Conservation (phyloP, 2,113 vertebrate species). For the Pituophis catenifer region DNA sequence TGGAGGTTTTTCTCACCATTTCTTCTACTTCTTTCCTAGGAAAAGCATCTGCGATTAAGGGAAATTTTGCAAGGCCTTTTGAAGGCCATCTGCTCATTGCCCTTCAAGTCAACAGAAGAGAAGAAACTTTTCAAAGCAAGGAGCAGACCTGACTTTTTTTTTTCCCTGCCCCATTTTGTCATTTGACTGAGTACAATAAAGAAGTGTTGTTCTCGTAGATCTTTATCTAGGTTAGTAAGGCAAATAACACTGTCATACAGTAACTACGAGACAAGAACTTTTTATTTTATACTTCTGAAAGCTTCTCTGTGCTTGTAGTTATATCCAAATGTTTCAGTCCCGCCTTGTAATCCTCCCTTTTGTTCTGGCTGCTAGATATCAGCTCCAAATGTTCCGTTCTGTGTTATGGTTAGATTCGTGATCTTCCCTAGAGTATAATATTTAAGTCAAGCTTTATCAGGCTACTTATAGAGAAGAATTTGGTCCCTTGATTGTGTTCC, state of each 20-base stretch:
- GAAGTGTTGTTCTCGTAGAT: not conserved
- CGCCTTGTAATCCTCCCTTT: conserved; percentile 7
- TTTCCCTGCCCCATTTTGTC: not conserved
- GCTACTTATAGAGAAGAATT: conserved; percentile 53
- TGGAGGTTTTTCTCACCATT: not conserved
- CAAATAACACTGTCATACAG: not conserved
- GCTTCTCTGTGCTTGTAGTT: not conserved
- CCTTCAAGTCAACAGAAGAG: not conserved
- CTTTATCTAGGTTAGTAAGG: not conserved
- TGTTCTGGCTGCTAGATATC: conserved; percentile 49
- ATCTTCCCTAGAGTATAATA: conserved; percentile 37
- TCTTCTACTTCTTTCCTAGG: not conserved
- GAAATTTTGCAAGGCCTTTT: not conserved
- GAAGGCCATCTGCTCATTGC: not conserved
- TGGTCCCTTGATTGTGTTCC: conserved; percentile 64
- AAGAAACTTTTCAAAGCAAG: not conserved
- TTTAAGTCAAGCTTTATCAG: conserved; percentile 47
- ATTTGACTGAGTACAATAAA: not conserved
- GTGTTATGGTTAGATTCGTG: conserved; percentile 29
- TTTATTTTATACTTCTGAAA: not conserved
- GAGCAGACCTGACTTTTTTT: not conserved
- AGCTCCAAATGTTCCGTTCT: conserved; percentile 38
- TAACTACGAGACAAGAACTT: conserved; percentile 11
- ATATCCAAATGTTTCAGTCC: conserved; percentile 11
- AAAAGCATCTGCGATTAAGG: not conserved